Base-by-base conservation (phyloP, 2,888 invertebrate species). In the Chirona hameri region DNA sequence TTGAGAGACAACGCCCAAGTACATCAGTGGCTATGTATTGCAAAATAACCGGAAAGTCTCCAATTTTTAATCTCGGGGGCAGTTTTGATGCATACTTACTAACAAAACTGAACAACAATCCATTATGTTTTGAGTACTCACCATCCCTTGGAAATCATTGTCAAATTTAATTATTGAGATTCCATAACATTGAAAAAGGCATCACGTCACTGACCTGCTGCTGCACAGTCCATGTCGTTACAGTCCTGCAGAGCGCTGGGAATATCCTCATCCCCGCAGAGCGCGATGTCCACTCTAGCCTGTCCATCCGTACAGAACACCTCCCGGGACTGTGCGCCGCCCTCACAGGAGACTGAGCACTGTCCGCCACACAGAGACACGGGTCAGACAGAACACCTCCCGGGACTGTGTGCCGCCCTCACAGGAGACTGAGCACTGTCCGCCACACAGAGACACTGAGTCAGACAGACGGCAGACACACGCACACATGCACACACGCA, bases 261-360 rank as follows among this genome's bases (percentile, higher is more conserved):
- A 24, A 79, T 79, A 14, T n/a, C 15, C n/a, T 15, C 4, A 14
- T 79, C 48, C 27, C 46, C 52, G 79, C 79, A 79, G 27, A 4
- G 48, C 12, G 48, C 5, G 27, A 79, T 27, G 0, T 89, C 89
- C 0, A 92, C 92, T 18, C 90, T 90, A 82, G 90, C 88, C 84
- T 91, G 91, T 84, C 93, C 94, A 82, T 91, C 90, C 85, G 97
- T 89, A 86, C 97, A 98, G 86, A 96, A 89, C 2, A 95, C 93
- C 86, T 92, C 92, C 7, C 97, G 91, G 14, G 88, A 89, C 87
- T 92, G 92, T 83, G 91, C 91, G 0, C 97, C 97, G 10, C 94
- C 94, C 0, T 93, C 96, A 86, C 97, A 98, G 81, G 91, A 88
- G 86, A 93, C 92, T 18, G 93, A 91, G 86, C 96, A 96, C 93